Evolutionary conservation across 2,888 invertebrate species (phyloP).

Genomic region (Ophonus ardosiacus): DNA sequence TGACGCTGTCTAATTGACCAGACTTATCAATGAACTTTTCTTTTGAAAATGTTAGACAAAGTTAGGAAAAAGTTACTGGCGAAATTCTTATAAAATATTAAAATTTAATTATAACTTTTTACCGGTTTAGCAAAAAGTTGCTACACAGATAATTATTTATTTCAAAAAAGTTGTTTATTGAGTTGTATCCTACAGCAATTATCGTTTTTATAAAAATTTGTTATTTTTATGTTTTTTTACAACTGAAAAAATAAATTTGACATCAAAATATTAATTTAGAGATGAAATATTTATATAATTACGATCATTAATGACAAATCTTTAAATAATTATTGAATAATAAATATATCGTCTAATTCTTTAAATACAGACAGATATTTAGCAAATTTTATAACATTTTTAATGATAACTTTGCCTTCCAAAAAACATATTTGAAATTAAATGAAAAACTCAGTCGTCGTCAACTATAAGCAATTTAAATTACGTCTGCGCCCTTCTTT

Average conservation of each 20-base stretch:
- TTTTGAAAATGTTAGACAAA: not conserved
- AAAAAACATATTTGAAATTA: no score
- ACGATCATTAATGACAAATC: not conserved
- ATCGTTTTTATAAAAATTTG: constrained; percentile 26
- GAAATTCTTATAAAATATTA: constrained; percentile 3
- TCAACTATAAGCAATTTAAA: no score
- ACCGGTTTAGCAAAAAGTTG: constrained; percentile 1
- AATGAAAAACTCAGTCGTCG: no score
- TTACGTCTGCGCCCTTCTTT: no score
- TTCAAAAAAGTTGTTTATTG: constrained; percentile 36
- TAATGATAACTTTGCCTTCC: no score
- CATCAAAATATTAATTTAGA: constrained; percentile 8
- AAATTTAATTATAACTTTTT: constrained; percentile 43
- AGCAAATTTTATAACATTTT: no score
- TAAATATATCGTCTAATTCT: not conserved
- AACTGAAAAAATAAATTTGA: not conserved
- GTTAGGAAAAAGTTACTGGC: not conserved
- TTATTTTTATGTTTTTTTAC: constrained; percentile 15
- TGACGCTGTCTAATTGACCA: constrained; percentile 28
- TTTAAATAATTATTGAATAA: not conserved
- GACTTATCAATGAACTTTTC: constrained; percentile 35
- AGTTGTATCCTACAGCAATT: constrained; percentile 21
- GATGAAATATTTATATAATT: not conserved
- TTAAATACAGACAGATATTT: not conserved
- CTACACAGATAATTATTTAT: constrained; percentile 21